A percentile compares a stretch with the other conserved stretches of the same genome.
Evolutionary conservation across 2,797 vertebrate species (phyloP).

Genomic region (Petrocephalus schoutedeni): DNA sequence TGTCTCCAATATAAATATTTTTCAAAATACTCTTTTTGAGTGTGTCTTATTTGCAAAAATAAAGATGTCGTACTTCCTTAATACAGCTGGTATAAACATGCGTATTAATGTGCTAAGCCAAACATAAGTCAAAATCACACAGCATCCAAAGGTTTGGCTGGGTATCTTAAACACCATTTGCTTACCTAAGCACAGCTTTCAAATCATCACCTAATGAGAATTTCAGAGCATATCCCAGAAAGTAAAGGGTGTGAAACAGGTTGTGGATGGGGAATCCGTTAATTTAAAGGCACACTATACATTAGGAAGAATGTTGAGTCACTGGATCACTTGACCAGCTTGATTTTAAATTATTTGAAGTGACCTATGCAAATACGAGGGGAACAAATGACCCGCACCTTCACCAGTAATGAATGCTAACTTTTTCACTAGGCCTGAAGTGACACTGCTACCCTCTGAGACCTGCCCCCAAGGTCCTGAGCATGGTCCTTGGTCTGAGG

Average conservation of each 20-base stretch:
- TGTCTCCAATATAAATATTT: slow-evolving; percentile 14
- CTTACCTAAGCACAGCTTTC: neutral
- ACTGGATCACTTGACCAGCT: neutral
- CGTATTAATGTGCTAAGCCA: neutral
- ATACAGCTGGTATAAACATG: neutral
- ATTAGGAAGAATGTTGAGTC: neutral
- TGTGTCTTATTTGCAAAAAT: neutral
- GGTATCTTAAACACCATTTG: neutral
- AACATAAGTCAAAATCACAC: neutral
- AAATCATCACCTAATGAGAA: neutral
- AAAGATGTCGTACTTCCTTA: neutral
- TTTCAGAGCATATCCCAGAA: neutral
- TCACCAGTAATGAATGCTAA: neutral
- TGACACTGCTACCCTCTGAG: neutral
- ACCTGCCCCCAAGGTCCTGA: too few relatives aligned
- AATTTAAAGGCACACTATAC: neutral
- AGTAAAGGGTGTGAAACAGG: neutral
- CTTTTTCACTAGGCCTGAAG: neutral
- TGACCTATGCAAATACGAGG: neutral
- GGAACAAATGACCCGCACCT: neutral
- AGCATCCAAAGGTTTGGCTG: neutral
- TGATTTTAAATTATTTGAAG: neutral
- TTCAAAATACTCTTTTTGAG: neutral
- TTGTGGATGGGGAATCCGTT: neutral
- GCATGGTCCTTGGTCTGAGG: too few relatives aligned